Percentiles rank a stretch among this genome's conserved stretches.
These are phyloP conservation scores for Betta splendens DNA, from an alignment of 2,797 vertebrate genomes.

Conservation along the genomic window DNA sequence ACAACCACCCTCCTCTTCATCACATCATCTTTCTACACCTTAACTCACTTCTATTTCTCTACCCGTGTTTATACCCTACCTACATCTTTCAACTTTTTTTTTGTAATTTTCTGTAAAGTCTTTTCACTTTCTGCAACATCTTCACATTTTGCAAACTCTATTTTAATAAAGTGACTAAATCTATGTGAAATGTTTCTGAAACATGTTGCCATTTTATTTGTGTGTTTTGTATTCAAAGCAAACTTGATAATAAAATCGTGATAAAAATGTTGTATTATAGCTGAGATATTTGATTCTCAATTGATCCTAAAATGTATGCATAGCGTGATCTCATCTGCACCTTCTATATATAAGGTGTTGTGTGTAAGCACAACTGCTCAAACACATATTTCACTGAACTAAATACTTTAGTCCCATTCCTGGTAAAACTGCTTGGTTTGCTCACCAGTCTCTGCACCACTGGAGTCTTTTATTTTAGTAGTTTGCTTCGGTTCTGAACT, in stretches of 20 bases:
- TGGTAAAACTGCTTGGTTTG: too few species aligned
- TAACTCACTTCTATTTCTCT: conserved; percentile 62
- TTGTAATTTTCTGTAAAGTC: conserved; percentile 33
- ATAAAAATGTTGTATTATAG: not conserved
- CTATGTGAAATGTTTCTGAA: conserved; percentile 10
- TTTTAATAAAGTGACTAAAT: conserved; percentile 23
- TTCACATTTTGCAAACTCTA: not conserved
- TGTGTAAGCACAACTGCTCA: too few species aligned
- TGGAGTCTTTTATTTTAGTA: too few species aligned
- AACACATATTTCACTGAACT: too few species aligned
- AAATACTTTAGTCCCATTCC: too few species aligned
- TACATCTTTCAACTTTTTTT: conserved; percentile 49
- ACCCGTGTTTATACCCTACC: conserved; percentile 55
- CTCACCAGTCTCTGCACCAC: too few species aligned
- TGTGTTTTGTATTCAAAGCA: conserved; percentile 1
- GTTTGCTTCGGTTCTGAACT: too few species aligned
- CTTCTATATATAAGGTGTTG: conserved; percentile 4
- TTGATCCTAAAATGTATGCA: conserved; percentile 3
- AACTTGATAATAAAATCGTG: conserved; percentile 2
- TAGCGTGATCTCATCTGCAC: not conserved
- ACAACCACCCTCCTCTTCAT: conserved; percentile 30
- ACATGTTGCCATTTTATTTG: not conserved
- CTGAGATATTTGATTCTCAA: not conserved
- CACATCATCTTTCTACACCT: conserved; percentile 48
- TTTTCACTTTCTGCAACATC: not conserved